These are phyloP conservation scores for Eilema sororculum DNA, from an alignment of 2,888 invertebrate genomes.

Conservation along the genomic window DNA sequence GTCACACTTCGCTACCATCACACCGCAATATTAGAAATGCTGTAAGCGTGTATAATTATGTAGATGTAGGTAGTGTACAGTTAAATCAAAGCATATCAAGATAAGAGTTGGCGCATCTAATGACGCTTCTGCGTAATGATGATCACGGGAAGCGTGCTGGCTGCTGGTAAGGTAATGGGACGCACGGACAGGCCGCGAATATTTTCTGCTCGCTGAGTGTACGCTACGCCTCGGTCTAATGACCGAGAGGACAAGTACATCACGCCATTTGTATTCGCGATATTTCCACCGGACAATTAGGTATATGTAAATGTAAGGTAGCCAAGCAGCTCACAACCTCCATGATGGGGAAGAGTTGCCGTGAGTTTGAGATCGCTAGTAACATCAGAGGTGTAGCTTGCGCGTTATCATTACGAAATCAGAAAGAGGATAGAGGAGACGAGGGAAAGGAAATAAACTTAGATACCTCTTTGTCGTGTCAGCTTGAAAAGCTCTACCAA, in stretches of 20 bases:
- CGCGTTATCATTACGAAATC: not conserved
- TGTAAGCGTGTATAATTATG: constrained; percentile 3
- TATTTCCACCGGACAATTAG: not conserved
- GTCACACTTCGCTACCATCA: constrained; percentile 8
- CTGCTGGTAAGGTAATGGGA: constrained; percentile 6
- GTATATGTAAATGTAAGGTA: not conserved
- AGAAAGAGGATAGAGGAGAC: not conserved
- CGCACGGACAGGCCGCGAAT: not conserved
- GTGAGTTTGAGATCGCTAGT: not conserved
- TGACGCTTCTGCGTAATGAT: constrained; percentile 9
- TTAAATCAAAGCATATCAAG: constrained; percentile 25
- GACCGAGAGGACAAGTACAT: constrained; percentile 7
- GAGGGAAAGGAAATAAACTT: not conserved
- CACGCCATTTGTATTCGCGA: not conserved
- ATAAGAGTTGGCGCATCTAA: constrained; percentile 20
- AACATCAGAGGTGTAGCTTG: not conserved
- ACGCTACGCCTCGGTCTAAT: constrained; percentile 4
- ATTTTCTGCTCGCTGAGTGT: constrained; percentile 8
- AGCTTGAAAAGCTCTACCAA: too few species aligned
- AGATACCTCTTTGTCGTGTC: not conserved
- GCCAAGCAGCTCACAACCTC: not conserved
- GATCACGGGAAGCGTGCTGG: constrained; percentile 5
- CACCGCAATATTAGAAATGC: not conserved
- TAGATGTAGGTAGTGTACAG: constrained; percentile 19
- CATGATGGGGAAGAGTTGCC: not conserved